These are phyloP conservation scores for Hirundichthys speculiger DNA, from an alignment of 2,113 vertebrate species.

Conservation along the genomic window DNA sequence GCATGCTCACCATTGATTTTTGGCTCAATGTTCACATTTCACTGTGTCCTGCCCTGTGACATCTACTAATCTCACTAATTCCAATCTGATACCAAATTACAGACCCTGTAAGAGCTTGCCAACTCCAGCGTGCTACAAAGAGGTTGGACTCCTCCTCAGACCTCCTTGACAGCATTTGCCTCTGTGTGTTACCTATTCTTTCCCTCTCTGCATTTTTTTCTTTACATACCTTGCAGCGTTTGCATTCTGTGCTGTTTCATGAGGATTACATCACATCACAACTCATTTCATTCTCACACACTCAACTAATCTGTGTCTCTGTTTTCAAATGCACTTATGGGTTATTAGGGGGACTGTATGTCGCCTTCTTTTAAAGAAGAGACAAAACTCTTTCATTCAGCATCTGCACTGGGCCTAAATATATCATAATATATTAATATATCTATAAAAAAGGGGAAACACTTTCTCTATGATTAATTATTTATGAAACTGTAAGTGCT, in stretches of 20 bases:
- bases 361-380: slow-evolving; percentile 38
- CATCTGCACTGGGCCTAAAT: slow-evolving; percentile 7
- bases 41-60: slow-evolving; percentile 60
- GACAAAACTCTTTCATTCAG: background rate
- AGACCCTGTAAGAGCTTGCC: slow-evolving; percentile 53
- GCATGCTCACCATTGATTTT: slow-evolving; percentile 62
- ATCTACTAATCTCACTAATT: slow-evolving; percentile 72
- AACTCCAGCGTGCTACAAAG: slow-evolving; percentile 52
- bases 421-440: background rate
- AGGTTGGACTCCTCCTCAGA: slow-evolving; percentile 31
- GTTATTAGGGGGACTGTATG: slow-evolving; percentile 39
- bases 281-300: slow-evolving; percentile 48
- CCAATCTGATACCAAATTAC: slow-evolving; percentile 69
- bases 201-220: slow-evolving; percentile 21
- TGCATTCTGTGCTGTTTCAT: slow-evolving; percentile 71
- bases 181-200: slow-evolving; percentile 17
- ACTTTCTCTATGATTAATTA: background rate
- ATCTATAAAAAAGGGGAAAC: too few species aligned
- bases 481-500: background rate
- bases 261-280: slow-evolving; percentile 76
- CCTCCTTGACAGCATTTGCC: slow-evolving; percentile 30
- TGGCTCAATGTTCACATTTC: slow-evolving; percentile 64
- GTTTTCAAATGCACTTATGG: slow-evolving; percentile 38
- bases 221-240: slow-evolving; percentile 48
- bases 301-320: slow-evolving; percentile 42